These are phyloP conservation scores for Ornithorhynchus anatinus DNA, from an alignment of 2,113 vertebrate genomes.

Conservation along the genomic window DNA sequence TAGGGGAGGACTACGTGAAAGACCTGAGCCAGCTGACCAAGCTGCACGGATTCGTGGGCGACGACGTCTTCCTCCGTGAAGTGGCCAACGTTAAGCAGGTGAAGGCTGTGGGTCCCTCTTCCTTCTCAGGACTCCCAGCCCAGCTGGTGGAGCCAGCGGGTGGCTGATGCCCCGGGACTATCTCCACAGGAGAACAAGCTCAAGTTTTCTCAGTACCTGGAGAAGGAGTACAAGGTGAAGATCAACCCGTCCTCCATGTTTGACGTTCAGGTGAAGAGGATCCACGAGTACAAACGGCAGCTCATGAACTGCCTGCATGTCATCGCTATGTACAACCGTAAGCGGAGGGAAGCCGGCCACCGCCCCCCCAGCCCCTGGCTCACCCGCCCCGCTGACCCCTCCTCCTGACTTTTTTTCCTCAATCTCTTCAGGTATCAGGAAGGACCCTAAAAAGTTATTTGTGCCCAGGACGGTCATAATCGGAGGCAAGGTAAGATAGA, in stretches of 20 bases:
- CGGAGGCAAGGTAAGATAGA: conserved; percentile 88
- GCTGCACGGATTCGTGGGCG: conserved; percentile 78
- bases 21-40: conserved; percentile 86
- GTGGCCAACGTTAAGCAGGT: conserved; percentile 94
- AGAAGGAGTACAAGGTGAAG: conserved; percentile 88
- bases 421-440: conserved; percentile 82
- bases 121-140: neutral
- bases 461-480: conserved; percentile 94
- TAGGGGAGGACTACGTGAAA: conserved; percentile 91
- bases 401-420: neutral
- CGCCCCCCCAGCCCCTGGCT: rapidly evolving
- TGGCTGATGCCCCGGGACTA: neutral
- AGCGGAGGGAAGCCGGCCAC: conserved; percentile 28
- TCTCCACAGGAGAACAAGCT: conserved; percentile 89
- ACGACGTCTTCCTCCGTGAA: conserved; percentile 84
- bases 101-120: neutral
- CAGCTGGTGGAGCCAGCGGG: neutral
- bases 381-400: rapidly evolving
- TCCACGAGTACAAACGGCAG: conserved; percentile 97
- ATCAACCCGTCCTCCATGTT: conserved; percentile 95
- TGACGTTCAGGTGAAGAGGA: conserved; percentile 95
- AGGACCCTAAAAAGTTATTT: conserved; percentile 80
- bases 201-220: conserved; percentile 89
- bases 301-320: conserved; percentile 95
- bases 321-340: conserved; percentile 96